These are phyloP conservation scores for Sinhomidia bicolor DNA, from an alignment of 2,888 invertebrate genomes.

Conservation along the genomic window DNA sequence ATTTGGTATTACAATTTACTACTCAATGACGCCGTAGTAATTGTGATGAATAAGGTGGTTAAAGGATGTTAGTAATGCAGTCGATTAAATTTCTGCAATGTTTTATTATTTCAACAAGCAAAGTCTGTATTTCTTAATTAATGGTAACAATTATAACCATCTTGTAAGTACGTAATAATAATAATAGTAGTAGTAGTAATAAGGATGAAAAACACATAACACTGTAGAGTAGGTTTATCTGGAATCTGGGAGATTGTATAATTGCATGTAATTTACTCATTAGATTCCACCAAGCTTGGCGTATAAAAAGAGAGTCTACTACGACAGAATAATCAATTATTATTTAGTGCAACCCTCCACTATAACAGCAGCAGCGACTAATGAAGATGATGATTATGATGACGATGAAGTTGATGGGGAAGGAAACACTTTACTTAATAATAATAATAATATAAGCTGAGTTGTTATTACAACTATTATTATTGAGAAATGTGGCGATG, in stretches of 20 bases:
- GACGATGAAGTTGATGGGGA: not conserved
- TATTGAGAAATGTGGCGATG: too few relatives aligned
- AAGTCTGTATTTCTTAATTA: not conserved
- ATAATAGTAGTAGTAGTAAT: not conserved
- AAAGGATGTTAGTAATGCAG: not conserved
- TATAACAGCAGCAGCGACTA: not conserved
- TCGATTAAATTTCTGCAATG: slow-evolving; percentile 9
- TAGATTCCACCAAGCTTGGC: not conserved
- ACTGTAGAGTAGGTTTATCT: not conserved
- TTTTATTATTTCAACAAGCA: not conserved
- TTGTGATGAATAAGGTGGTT: not conserved
- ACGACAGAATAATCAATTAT: slow-evolving; percentile 8
- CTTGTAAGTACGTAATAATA: not conserved
- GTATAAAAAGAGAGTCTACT: not conserved
- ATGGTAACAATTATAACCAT: not conserved
- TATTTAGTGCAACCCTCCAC: slow-evolving; percentile 1
- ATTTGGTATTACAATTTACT: too few relatives aligned
- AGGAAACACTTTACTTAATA: slow-evolving; percentile 15
- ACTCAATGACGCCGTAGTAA: not conserved
- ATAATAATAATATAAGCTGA: too few relatives aligned
- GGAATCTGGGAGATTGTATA: not conserved
- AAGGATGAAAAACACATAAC: not conserved
- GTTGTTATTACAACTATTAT: not conserved
- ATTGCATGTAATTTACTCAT: slow-evolving; percentile 20
- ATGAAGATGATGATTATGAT: too few relatives aligned